phyloP scores from a whole-genome alignment of 2,113 vertebrate genomes.

The Amazona vittata region DNA sequence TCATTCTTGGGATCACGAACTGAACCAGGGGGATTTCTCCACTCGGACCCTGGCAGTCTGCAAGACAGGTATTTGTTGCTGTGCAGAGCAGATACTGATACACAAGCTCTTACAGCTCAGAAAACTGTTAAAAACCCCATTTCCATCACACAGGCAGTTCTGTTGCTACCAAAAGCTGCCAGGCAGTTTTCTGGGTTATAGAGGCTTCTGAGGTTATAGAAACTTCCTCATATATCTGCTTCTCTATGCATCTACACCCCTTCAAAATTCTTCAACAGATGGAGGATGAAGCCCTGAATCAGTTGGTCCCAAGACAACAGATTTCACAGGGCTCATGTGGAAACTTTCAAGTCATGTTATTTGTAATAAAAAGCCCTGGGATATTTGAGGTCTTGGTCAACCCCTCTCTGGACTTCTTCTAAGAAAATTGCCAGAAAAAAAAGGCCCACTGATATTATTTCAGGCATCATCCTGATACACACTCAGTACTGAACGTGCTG shows the following conservation, averaged over 20 bases:
- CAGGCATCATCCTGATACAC: neutral
- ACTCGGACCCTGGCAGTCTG: neutral
- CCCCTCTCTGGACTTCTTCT: neutral
- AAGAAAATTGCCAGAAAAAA: neutral
- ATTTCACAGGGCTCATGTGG: neutral
- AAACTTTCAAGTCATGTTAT: slow-evolving; percentile 1
- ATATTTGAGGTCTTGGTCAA: neutral
- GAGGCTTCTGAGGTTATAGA: neutral
- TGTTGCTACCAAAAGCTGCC: neutral
- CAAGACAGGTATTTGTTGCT: neutral
- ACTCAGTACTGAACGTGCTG: neutral
- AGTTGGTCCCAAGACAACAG: neutral
- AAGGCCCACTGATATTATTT: neutral
- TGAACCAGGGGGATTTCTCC: neutral
- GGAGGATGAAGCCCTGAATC: neutral
- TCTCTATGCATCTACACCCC: neutral
- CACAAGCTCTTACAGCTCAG: neutral
- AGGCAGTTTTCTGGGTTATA: neutral
- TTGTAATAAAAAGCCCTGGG: neutral
- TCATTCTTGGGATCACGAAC: neutral
- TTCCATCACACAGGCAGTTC: neutral
- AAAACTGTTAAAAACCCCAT: neutral
- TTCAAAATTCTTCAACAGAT: neutral
- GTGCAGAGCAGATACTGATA: neutral
- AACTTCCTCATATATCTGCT: neutral